These are phyloP conservation scores for Silurus asotus DNA, from an alignment of 2,113 vertebrate species.

Conservation along the genomic window DNA sequence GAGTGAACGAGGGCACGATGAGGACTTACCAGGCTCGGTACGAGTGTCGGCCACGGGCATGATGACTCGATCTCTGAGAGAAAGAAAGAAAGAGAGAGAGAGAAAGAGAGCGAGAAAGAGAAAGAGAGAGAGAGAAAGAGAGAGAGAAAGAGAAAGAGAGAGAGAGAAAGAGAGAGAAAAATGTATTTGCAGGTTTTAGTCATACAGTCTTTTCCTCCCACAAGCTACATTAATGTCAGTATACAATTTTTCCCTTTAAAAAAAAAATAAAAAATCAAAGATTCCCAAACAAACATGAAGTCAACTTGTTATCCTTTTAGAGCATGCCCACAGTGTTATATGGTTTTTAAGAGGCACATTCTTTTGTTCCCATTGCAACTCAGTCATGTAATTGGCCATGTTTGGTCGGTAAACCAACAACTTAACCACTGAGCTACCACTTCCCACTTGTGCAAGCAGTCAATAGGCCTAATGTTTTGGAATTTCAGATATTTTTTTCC, in stretches of 20 bases:
- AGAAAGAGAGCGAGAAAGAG: not conserved
- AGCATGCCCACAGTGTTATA: not conserved
- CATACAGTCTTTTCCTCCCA: not conserved
- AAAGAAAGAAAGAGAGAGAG: not conserved
- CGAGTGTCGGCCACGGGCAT: conserved; percentile 74
- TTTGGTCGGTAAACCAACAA: too few relatives aligned
- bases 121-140: not conserved
- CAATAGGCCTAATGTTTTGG: too few relatives aligned
- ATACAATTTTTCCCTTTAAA: too few relatives aligned
- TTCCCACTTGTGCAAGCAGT: too few relatives aligned
- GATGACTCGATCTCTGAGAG: conserved; percentile 54
- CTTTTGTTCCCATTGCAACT: too few relatives aligned
- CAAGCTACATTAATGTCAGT: not conserved
- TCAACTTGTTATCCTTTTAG: too few relatives aligned
- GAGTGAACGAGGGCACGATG: not conserved
- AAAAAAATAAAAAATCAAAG: too few relatives aligned
- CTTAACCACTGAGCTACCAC: too few relatives aligned
- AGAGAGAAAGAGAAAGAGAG: not conserved
- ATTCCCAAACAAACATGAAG: too few relatives aligned
- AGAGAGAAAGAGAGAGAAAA: not conserved
- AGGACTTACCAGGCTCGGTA: conserved; percentile 71
- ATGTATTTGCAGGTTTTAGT: not conserved
- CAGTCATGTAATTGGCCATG: too few relatives aligned
- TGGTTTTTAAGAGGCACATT: too few relatives aligned
- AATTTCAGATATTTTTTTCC: too few relatives aligned